Percentiles rank a stretch among this genome's conserved stretches.
These are phyloP conservation scores for Eristalis tenax DNA, from an alignment of 2,888 invertebrate species.

Conservation along the genomic window DNA sequence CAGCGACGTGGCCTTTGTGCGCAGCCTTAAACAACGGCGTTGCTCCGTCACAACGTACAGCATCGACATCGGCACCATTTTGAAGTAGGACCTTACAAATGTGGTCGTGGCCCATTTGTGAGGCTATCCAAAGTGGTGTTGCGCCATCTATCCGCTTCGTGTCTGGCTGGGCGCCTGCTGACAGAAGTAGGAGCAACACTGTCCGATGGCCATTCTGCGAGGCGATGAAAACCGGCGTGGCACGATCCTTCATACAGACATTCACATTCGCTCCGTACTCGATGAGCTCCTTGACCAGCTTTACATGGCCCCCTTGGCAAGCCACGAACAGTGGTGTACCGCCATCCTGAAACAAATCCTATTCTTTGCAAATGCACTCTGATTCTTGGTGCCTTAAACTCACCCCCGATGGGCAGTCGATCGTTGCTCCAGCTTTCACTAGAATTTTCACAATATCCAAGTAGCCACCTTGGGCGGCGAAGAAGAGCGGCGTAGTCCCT, in stretches of 20 bases:
- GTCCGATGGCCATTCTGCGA: conserved; percentile 96
- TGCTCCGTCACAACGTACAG: conserved; percentile 93
- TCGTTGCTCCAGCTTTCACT: conserved; percentile 89
- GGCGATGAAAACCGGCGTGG: conserved; percentile 95
- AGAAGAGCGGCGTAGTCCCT: conserved; percentile 95
- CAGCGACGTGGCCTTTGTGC: conserved; percentile 95
- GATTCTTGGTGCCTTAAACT: conserved; percentile 76
- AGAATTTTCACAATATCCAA: conserved; percentile 90
- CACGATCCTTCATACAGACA: conserved; percentile 93
- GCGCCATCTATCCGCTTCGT: conserved; percentile 91
- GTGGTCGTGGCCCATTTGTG: conserved; percentile 96
- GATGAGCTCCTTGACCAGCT: conserved; percentile 92
- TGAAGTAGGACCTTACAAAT: conserved; percentile 89
- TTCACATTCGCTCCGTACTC: conserved; percentile 91
- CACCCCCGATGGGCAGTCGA: conserved; percentile 91
- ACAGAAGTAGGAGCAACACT: conserved; percentile 87
- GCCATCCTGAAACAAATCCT: conserved; percentile 88
- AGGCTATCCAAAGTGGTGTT: conserved; percentile 95
- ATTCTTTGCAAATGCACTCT: not conserved
- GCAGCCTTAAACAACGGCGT: conserved; percentile 97
- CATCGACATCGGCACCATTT: conserved; percentile 90
- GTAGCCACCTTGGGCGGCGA: conserved; percentile 96
- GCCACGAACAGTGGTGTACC: conserved; percentile 96
- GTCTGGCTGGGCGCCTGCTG: conserved; percentile 88
- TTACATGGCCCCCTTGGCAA: conserved; percentile 94